These are phyloP conservation scores for Cyaniris semiargus DNA, from an alignment of 2,888 invertebrate genomes.

Conservation along the genomic window DNA sequence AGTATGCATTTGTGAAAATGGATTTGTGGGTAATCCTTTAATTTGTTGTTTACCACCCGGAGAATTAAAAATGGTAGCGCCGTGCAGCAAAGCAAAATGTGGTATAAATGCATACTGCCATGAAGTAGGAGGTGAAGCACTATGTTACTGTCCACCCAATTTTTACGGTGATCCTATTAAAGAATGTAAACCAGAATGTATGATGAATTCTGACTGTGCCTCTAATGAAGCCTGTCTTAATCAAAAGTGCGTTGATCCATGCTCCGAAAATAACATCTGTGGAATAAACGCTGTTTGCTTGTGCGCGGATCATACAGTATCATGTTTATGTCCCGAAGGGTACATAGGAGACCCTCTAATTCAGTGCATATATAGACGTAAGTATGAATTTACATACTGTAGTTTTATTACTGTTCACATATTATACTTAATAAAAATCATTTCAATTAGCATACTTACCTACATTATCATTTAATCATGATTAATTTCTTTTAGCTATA, in stretches of 20 bases:
- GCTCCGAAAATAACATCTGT: slow-evolving; percentile 84
- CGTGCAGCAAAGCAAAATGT: slow-evolving; percentile 88
- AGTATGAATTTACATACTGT: slow-evolving; percentile 48
- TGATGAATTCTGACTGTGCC: slow-evolving; percentile 90
- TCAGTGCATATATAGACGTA: slow-evolving; percentile 83
- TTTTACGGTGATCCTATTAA: slow-evolving; percentile 89
- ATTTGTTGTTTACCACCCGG: slow-evolving; percentile 84
- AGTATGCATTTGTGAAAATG: slow-evolving; percentile 86
- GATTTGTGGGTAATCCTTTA: slow-evolving; percentile 88
- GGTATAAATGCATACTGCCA: slow-evolving; percentile 90
- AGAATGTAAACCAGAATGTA: slow-evolving; percentile 89
- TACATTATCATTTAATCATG: slow-evolving; percentile 25
- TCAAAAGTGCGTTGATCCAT: slow-evolving; percentile 87
- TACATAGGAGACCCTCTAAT: slow-evolving; percentile 90
- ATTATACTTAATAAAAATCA: neutral
- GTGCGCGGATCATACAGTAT: slow-evolving; percentile 90
- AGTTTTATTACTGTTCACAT: neutral
- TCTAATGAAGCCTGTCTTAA: slow-evolving; percentile 87
- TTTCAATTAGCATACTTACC: neutral
- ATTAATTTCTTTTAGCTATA: slow-evolving; percentile 62
- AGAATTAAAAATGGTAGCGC: slow-evolving; percentile 79
- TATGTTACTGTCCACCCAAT: slow-evolving; percentile 88
- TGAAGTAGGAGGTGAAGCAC: slow-evolving; percentile 84
- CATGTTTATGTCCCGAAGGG: slow-evolving; percentile 88
- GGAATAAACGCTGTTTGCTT: slow-evolving; percentile 90